These are phyloP conservation scores for Erinaceus europaeus DNA, from an alignment of 2,113 vertebrate genomes.

Conservation along the genomic window DNA sequence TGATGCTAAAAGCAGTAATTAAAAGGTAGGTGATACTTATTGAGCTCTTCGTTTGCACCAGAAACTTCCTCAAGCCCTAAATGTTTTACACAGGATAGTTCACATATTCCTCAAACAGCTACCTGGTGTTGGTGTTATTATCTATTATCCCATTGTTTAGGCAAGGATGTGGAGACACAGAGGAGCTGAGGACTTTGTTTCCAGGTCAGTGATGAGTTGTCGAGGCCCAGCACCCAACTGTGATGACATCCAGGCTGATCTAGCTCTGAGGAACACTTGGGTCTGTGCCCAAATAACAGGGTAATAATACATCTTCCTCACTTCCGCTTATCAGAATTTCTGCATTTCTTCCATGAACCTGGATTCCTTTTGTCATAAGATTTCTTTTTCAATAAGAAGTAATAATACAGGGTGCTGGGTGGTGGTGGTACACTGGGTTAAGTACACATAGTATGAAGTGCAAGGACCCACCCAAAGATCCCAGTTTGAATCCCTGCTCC, in stretches of 20 bases:
- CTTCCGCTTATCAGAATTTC: not conserved
- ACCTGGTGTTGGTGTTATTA: not conserved
- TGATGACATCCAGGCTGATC: not conserved
- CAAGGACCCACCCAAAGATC: too few species aligned
- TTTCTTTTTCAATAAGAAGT: too few species aligned
- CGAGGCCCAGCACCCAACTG: not conserved
- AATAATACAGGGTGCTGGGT: too few species aligned
- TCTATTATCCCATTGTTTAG: not conserved
- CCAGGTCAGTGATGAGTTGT: rapidly evolving
- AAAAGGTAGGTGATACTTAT: rapidly evolving
- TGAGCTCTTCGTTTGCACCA: not conserved
- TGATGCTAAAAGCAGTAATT: rapidly evolving
- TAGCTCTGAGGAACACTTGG: not conserved
- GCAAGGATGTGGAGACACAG: not conserved
- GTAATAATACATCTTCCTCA: not conserved
- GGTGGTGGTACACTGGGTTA: too few species aligned
- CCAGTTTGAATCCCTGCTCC: too few species aligned
- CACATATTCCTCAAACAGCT: not conserved
- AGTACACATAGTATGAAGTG: too few species aligned
- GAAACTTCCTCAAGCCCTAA: not conserved
- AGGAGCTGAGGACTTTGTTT: too few species aligned
- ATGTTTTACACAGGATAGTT: not conserved
- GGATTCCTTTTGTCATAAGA: not conserved
- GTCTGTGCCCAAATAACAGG: not conserved
- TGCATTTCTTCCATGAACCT: not conserved